phyloP scores from a whole-genome alignment of 2,797 vertebrate genomes.

The Gouania willdenowi region DNA sequence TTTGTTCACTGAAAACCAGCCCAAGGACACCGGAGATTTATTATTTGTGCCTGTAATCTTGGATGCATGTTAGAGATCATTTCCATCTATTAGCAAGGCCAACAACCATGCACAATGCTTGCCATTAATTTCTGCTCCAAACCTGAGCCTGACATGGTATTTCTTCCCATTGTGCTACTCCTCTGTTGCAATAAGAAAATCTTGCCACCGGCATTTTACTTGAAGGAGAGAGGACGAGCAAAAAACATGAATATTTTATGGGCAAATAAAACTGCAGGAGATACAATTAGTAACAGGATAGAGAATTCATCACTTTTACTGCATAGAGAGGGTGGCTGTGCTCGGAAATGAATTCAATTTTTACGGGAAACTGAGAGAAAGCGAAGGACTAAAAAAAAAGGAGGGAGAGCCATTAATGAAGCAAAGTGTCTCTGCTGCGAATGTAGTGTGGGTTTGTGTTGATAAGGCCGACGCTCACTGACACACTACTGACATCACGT shows the following conservation, averaged over 20 bases:
- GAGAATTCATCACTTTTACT: slow-evolving; percentile 46
- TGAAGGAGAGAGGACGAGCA: background rate
- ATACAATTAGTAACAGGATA: slow-evolving; percentile 45
- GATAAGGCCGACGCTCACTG: slow-evolving; percentile 56
- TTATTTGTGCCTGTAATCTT: slow-evolving; percentile 22
- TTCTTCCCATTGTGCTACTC: slow-evolving; percentile 27
- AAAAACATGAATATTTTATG: slow-evolving; percentile 45
- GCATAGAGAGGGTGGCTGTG: slow-evolving; percentile 14
- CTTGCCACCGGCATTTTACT: slow-evolving; percentile 27
- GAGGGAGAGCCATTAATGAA: slow-evolving; percentile 45
- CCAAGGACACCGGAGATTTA: slow-evolving; percentile 6
- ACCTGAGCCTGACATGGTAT: slow-evolving; percentile 20
- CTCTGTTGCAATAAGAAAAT: slow-evolving; percentile 27
- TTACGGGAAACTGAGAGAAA: slow-evolving; percentile 13
- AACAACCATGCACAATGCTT: slow-evolving; percentile 11
- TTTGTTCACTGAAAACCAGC: slow-evolving; percentile 10
- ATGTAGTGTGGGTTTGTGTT: slow-evolving; percentile 35
- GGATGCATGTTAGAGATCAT: slow-evolving; percentile 35
- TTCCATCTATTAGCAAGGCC: slow-evolving; percentile 42
- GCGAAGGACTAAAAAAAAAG: background rate
- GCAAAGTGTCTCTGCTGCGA: slow-evolving; percentile 16
- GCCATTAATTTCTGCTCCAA: slow-evolving; percentile 27
- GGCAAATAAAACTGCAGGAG: slow-evolving; percentile 53
- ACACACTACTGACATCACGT: slow-evolving; percentile 51
- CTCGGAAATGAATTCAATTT: slow-evolving; percentile 43